phyloP scores from a whole-genome alignment of 2,888 invertebrate species.

The Lochmaea crataegi region DNA sequence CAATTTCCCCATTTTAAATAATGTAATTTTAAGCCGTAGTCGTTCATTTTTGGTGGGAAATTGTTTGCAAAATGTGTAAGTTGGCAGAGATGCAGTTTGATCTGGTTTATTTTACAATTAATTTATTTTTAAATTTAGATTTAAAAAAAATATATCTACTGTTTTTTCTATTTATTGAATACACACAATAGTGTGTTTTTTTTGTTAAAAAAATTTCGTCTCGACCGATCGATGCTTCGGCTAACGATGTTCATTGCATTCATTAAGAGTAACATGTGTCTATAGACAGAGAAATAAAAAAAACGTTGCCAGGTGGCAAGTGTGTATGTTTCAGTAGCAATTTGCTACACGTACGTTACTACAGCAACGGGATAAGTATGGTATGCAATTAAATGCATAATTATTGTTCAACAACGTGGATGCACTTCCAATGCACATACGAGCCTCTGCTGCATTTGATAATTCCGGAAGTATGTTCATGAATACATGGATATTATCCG shows the following conservation, averaged over 20 bases:
- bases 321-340: constrained; percentile 3
- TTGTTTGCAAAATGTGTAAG: neutral
- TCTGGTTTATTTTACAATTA: neutral
- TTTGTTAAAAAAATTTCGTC: too few species aligned
- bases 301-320: constrained; percentile 12
- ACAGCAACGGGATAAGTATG: constrained; percentile 36
- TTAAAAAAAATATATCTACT: too few species aligned
- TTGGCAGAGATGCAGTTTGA: neutral
- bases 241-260: neutral
- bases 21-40: neutral
- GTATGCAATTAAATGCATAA: constrained; percentile 56
- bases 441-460: constrained; percentile 46
- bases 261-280: constrained; percentile 13
- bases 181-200: too few species aligned
- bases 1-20: neutral
- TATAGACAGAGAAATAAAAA: constrained; percentile 8
- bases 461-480: constrained; percentile 45
- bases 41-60: neutral
- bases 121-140: neutral
- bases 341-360: constrained; percentile 21
- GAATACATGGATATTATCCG: neutral
- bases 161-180: too few species aligned
- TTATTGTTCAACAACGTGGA: constrained; percentile 48
- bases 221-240: too few species aligned
- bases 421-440: constrained; percentile 46